Conservation (phyloP, 2,797 vertebrate species). For the Taenioides sp. region DNA sequence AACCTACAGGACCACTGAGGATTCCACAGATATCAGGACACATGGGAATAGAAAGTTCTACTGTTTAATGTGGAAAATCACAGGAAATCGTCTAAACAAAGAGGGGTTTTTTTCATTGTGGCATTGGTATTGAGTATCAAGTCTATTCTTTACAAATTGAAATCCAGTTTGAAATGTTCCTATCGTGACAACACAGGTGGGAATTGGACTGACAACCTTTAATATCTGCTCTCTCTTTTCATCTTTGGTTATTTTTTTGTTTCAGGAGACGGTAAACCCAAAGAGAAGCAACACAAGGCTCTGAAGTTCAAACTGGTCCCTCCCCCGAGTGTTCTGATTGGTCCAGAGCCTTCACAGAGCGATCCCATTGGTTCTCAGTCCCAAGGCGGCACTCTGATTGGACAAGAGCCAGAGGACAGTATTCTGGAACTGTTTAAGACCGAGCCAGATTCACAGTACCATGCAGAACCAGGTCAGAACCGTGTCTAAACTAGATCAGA, state of each 20-base stretch:
- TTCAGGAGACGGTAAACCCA: conserved; percentile 43
- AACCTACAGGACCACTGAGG: too few species aligned
- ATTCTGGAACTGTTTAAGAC: conserved; percentile 76
- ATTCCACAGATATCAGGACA: too few species aligned
- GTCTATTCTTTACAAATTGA: too few species aligned
- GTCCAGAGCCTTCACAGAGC: conserved; percentile 21
- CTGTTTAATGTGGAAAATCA: too few species aligned
- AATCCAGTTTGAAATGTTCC: too few species aligned
- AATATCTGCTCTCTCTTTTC: too few species aligned
- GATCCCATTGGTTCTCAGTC: neutral
- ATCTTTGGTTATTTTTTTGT: neutral
- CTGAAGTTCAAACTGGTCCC: conserved; percentile 47
- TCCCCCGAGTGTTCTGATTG: conserved; percentile 50
- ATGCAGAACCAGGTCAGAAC: conserved; percentile 85
- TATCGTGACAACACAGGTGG: too few species aligned
- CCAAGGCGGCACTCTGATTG: neutral
- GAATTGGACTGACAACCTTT: too few species aligned
- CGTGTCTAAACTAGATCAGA: neutral
- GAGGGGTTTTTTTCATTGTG: too few species aligned
- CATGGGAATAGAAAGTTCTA: too few species aligned
- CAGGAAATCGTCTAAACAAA: too few species aligned
- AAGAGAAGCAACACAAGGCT: conserved; percentile 40
- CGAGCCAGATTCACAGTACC: conserved; percentile 77
- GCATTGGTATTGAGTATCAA: too few species aligned
- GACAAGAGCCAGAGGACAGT: neutral